Base-by-base conservation (phyloP, 2,888 invertebrate species). In the Drosophila planitibia region DNA sequence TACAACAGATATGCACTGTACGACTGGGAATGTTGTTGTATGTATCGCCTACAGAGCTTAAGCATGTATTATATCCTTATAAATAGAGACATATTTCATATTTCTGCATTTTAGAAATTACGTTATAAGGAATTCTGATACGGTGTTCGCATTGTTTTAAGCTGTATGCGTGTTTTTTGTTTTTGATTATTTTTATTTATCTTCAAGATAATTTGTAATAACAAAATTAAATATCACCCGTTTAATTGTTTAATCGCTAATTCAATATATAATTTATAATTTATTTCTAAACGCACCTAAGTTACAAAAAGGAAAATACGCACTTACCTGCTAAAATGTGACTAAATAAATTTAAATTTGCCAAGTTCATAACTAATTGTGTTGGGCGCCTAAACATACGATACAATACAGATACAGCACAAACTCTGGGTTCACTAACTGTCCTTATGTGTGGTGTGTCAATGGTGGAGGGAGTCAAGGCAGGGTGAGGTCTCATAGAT, bases 141-240 rank as follows among this genome's bases (percentile, higher is more conserved):
- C 53, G 53, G 30, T 37, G 39, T 39, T 51, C 32, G 54, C 51
- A 33, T 63, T 57, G 37, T 44, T 37, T 54, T 5, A 3, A n/a
- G 19, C 37, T 55, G 10, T 53, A 25, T 65, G 28, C 52, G 30
- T 55, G 25, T 65, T 37, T 25, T 39, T n/a, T 44, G 14, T 14
- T 54, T 16, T 41, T 52, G 1, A n/a, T 53, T 51, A 22, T 52
- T 62, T 53, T 67, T 64, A 55, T 63, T 74, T 78, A 70, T 79
- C 79, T 75, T 79, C 39, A 28, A 79, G 75, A 79, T 79, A 79
- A 75, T 62, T 79, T 66, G 44, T 32, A 53, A 66, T 71, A 83
- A 85, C 76, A 82, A 85, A 84, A 85, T 80, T 73, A 80, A 88
- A 88, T 85, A 85, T 85, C 85, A 85, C 85, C 77, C 85, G 89